Evolutionary conservation across 2,888 invertebrate species (phyloP).

Genomic region (Pterostichus madidus): DNA sequence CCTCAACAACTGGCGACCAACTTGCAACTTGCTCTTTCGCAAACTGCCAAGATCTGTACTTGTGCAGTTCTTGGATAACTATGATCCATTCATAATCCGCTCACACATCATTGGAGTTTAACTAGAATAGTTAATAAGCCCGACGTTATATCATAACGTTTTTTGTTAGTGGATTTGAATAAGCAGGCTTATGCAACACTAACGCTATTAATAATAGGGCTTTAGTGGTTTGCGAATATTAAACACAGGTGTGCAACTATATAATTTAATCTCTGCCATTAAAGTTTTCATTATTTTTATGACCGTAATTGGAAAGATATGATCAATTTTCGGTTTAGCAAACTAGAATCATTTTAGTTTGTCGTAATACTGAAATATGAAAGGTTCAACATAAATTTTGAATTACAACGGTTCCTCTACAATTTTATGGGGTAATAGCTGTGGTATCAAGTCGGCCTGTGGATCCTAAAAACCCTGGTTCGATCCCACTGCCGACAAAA

Average conservation of each 20-base stretch:
- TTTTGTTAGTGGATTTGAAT: conserved; percentile 5
- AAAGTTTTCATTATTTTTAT: background rate
- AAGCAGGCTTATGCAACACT: background rate
- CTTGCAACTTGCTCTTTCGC: conserved; percentile 25
- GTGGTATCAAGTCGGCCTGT: too few species aligned
- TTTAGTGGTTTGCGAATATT: conserved; percentile 5
- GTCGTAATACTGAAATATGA: too few species aligned
- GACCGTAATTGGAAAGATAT: background rate
- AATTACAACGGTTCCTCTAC: too few species aligned
- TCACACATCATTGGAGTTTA: background rate
- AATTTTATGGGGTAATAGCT: too few species aligned
- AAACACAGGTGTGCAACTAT: conserved; percentile 10
- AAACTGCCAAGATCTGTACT: background rate
- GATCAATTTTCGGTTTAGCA: too few species aligned
- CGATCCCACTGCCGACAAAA: too few species aligned
- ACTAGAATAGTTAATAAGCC: conserved; percentile 16
- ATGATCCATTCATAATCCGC: conserved; percentile 20
- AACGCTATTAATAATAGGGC: conserved; percentile 23
- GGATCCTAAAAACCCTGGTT: too few species aligned
- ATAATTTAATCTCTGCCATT: conserved; percentile 1
- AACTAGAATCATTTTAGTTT: too few species aligned
- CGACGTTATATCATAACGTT: background rate
- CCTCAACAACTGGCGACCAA: conserved; percentile 13
- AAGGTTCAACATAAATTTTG: too few species aligned
- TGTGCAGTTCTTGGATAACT: too few species aligned